phyloP scores from a whole-genome alignment of 2,113 vertebrate genomes.

The Erinaceus europaeus region DNA sequence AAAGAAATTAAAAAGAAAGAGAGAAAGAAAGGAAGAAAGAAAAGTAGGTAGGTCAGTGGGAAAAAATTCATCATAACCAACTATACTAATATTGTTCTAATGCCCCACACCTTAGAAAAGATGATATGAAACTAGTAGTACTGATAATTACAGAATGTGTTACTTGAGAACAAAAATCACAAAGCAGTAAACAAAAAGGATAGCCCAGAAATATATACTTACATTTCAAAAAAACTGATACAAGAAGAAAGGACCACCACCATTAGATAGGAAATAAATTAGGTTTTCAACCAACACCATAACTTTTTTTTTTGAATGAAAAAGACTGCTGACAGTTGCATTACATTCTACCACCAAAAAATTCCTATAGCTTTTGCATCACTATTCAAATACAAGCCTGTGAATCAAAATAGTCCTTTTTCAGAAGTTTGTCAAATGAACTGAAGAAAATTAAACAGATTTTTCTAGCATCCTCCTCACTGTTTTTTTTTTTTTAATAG shows the following conservation, averaged over 20 bases:
- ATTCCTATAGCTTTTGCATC: neutral
- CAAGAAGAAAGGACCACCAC: neutral
- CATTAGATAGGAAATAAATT: neutral
- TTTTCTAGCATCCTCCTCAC: neutral
- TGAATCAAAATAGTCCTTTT: neutral
- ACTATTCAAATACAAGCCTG: neutral
- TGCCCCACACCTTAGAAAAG: neutral
- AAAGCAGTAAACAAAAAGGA: neutral
- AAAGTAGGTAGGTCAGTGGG: too few species aligned
- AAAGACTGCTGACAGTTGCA: neutral
- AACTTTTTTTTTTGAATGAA: too few species aligned
- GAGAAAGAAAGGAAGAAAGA: neutral
- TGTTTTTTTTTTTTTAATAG: neutral
- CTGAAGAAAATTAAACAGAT: neutral
- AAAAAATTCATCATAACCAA: neutral
- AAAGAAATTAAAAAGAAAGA: neutral
- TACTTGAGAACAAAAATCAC: conserved; percentile 5
- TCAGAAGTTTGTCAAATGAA: neutral
- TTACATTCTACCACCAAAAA: neutral
- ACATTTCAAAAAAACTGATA: neutral
- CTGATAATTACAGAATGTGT: neutral
- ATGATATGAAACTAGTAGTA: neutral
- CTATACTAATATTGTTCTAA: neutral
- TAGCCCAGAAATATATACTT: neutral
- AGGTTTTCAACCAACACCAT: neutral